Evolutionary conservation across 1,140 invertebrate genomes (phyloP), one percentile per base, ranked within the genome.

Genomic region (Batillaria attramentaria): DNA sequence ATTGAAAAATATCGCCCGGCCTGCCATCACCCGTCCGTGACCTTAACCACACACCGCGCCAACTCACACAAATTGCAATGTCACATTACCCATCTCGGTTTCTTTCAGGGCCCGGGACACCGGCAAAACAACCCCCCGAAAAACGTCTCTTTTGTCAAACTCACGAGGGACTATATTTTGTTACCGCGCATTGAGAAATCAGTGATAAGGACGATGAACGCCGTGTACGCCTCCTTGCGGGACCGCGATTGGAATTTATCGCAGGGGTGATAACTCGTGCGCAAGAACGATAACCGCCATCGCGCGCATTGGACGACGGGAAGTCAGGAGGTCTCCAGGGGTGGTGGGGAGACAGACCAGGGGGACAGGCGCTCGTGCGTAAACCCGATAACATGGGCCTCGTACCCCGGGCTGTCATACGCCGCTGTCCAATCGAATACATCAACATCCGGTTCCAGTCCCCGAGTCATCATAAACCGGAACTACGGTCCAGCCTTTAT

Each of bases 281-380:
- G 2, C 41, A 43, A 28, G 41, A 70, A 43, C 39, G 68, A 70
- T 70, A 70, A 70, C 68, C 39, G 68, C 39, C n/a, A 31, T 70
- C 66, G 24, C 37, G 35, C 39, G 66, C 66, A 42, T 3, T 24
- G 66, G 10, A 46, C 10, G n/a, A 70, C 1, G 68, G 68, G 62
- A 65, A 1, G 57, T 4, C 57, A 28, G 57, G 57, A 41, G 57
- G 73, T 41, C 73, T 75, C 73, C 54, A 50, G 73, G 57, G 73
- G 54, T 33, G 60, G 54, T 42, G 35, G 73, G 39, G 73, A 75
- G 54, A 75, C 73, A 28, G 73, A 35, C 54, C 73, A 65, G 73
- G 42, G 39, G 57, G 54, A 42, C 73, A 75, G 35, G 73, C 73
- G 57, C 60, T 75, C 54, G 73, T 28, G 73, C 73, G 43, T 75